Conservation (phyloP, 2,797 vertebrate genomes). For the Diplodus puntazzo region DNA sequence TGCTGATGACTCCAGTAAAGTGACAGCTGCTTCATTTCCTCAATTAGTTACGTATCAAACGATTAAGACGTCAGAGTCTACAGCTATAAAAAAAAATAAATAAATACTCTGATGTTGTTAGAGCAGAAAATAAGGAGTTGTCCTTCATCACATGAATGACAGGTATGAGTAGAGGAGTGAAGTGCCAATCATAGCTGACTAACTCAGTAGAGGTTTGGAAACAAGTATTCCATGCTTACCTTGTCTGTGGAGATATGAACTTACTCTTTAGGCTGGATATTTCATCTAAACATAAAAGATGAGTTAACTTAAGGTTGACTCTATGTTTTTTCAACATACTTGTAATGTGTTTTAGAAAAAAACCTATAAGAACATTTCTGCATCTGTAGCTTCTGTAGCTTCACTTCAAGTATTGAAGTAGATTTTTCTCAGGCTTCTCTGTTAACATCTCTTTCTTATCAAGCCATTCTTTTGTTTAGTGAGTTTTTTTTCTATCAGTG, state of each 20-base stretch:
- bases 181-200: constrained; percentile 49
- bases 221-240: neutral
- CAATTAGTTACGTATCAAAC: constrained; percentile 52
- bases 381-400: neutral
- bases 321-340: neutral
- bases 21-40: constrained; percentile 44
- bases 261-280: neutral
- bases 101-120: constrained; percentile 34
- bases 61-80: constrained; percentile 52
- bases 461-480: neutral
- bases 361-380: neutral
- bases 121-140: constrained; percentile 49
- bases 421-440: neutral
- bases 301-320: neutral
- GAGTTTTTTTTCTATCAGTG: neutral
- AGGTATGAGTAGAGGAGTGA: constrained; percentile 35
- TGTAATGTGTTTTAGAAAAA: neutral
- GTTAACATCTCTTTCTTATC: neutral
- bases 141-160: constrained; percentile 46
- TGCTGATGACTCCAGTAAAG: constrained; percentile 31
- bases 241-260: neutral
- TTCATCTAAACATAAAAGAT: constrained; percentile 11
- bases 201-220: constrained; percentile 9
- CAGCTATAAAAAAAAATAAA: constrained; percentile 22
- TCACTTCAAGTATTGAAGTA: too few relatives aligned